phyloP scores from a whole-genome alignment of 2,113 vertebrate genomes.

The Paralichthys olivaceus region DNA sequence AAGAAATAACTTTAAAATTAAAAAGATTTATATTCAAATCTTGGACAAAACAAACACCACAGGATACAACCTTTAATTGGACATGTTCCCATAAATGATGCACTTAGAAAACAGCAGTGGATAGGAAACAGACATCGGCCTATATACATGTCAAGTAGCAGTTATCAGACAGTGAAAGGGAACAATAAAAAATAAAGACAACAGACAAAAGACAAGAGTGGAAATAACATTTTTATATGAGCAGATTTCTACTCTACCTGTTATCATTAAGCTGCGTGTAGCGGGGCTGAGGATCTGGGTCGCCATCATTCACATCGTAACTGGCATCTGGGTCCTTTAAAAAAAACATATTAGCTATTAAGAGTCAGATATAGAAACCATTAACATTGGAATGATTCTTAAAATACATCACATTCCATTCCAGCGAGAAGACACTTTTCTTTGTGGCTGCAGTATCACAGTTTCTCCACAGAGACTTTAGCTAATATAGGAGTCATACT shows the following conservation, averaged over 20 bases:
- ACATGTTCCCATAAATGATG: constrained; percentile 16
- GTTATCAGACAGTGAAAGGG: constrained; percentile 6
- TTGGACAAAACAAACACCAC: constrained; percentile 10
- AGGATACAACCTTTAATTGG: constrained; percentile 11
- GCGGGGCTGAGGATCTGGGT: constrained; percentile 95
- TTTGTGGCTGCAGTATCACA: not conserved
- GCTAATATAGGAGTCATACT: constrained; percentile 70
- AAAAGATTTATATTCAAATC: constrained; percentile 8
- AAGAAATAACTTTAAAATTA: not conserved
- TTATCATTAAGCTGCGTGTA: constrained; percentile 97
- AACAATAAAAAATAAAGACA: constrained; percentile 36
- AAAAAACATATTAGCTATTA: constrained; percentile 17
- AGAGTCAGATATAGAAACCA: not conserved
- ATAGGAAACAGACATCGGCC: not conserved
- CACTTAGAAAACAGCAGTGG: not conserved
- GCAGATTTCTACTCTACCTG: constrained; percentile 77
- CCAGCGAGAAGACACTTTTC: no score
- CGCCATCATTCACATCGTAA: constrained; percentile 98
- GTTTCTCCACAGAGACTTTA: not conserved
- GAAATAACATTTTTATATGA: not conserved
- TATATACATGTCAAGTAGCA: constrained; percentile 10
- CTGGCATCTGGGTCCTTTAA: constrained; percentile 87
- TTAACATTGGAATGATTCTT: not conserved
- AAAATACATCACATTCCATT: not conserved
- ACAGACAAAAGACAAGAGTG: constrained; percentile 20